Base-by-base conservation (phyloP, 2,797 vertebrate species). In the Alosa sapidissima region DNA sequence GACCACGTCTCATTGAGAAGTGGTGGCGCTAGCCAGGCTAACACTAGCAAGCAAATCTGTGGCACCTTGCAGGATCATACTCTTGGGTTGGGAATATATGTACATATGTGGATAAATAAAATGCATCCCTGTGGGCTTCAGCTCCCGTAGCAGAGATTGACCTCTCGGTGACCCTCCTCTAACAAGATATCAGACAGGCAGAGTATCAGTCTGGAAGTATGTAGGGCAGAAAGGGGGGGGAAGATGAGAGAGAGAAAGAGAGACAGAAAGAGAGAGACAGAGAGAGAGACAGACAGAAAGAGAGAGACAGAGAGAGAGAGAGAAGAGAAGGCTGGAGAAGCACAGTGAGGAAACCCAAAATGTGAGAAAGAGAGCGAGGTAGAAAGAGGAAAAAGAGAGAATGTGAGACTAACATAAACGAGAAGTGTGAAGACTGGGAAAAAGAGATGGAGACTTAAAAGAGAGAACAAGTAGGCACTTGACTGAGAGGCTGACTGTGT, bases 171-270 rank as follows among this genome's bases (percentile, higher is more conserved):
- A 60, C 58, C 58, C 58, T 7, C 5, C 21, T 60, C 21, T 21
- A 60, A 7, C 21, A 60, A 60, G 21, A n/a, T 58, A 24, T 60
- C 3, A 60, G 58, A 9, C 58, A 60, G 21, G 58, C 58, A 60
- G 19, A 60, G 19, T 60, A 60, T 60, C 58, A n/a, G 58, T 60
- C 58, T 60, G 58, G 58, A 60, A 60, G 58, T n/a, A 60, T 60
- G 58, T 24, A 60, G 58, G 58, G 6, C 58, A 60, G 58, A 60
- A 3, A 24, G 52, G 14, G 14, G 14, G 52, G 52, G 52, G 49
- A 11, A 49, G 49, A 11, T 28, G 16, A 3, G 55, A n/a, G 52
- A 10, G 52, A 13, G 55, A 5, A 4, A 19, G 55, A 19, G 2
- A 3, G 55, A 19, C 19, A 19, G 2, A 3, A 55, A n/a, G 52